phyloP scores from a whole-genome alignment of 2,888 invertebrate species.

The Cryptus armator region DNA sequence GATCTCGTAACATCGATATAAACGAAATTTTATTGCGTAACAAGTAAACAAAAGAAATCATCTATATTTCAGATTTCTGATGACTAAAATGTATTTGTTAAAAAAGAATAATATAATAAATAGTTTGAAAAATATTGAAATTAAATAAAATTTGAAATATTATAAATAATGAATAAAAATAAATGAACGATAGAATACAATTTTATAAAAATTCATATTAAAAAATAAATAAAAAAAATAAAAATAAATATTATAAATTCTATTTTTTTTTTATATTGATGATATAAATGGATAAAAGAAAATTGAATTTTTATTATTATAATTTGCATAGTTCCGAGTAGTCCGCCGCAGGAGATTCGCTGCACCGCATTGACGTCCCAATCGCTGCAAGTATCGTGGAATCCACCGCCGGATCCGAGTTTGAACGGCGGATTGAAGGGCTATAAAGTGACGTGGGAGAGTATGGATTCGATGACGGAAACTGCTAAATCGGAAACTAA shows the following conservation, averaged over 20 bases:
- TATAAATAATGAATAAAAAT: no score
- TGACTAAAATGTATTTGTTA: background rate
- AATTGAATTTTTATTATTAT: background rate
- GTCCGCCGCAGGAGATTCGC: conserved; percentile 93
- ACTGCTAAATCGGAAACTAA: conserved; percentile 86
- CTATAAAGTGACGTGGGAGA: conserved; percentile 90
- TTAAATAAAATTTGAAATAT: no score
- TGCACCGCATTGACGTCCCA: conserved; percentile 94
- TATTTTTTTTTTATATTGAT: background rate
- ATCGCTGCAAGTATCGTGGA: conserved; percentile 94
- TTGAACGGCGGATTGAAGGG: conserved; percentile 94
- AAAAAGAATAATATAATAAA: background rate
- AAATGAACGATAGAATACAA: no score
- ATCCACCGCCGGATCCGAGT: conserved; percentile 92
- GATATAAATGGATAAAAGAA: background rate
- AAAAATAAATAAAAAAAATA: no score
- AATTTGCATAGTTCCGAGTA: conserved; percentile 90
- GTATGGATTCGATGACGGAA: conserved; percentile 81
- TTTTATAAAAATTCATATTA: no score
- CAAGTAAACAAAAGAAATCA: background rate
- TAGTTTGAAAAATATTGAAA: no score
- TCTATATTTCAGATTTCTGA: background rate
- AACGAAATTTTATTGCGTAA: background rate
- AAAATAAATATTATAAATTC: background rate
- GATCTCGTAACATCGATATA: background rate